Evolutionary conservation across 2,797 vertebrate species (phyloP), one percentile per base, ranked within the genome.

Genomic region (Enteromius argenteus): DNA sequence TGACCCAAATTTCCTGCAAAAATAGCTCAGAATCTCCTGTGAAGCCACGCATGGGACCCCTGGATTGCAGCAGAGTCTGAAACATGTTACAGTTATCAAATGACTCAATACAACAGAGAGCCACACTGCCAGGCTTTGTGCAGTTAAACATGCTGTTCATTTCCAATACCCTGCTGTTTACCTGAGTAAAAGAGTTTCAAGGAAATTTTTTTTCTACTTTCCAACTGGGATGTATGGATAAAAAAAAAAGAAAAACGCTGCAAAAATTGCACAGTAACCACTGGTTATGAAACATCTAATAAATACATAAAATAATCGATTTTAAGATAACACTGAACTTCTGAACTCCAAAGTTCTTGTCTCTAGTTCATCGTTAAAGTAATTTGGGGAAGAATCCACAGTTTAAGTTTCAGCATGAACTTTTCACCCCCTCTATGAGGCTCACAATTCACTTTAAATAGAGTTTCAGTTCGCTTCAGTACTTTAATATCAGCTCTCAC

Each of bases 1-100:
- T 87, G 87, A 88, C 89, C 89, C 84, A 87, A 83, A 86, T 88
- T 53, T 73, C 23, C 19, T n/a, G 62, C 80, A 83, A 86, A 85
- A 88, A 86, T 90, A 90, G 83, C 86, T 84, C 78, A 67, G 56
- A 86, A 84, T 78, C 81, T 80, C 75, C 30, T 64, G 46, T 39
- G 56, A 51, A 78, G 58, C 78, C 21, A 44, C 66, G 8, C 71
- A 80, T 64, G 76, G 71, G 62, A 84, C 78, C 66, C 77, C 46
- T 60, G 82, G 80, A 85, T 83, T 60, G 71, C 79, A 84, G 83
- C 62, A 76, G 80, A 81, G 60, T 80, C 60, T 79, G 73, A 86
- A 79, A 68, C 86, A 80, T 66, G 66, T 71, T 76, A 78, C 53
- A 62, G 56, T 66, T 53, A 79, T 79, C 46, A 35, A 62, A 82